A percentile compares a stretch with the other conserved stretches of the same genome.
Evolutionary conservation across 1,140 invertebrate species (phyloP).

Genomic region (Sarcophaga bullata): DNA sequence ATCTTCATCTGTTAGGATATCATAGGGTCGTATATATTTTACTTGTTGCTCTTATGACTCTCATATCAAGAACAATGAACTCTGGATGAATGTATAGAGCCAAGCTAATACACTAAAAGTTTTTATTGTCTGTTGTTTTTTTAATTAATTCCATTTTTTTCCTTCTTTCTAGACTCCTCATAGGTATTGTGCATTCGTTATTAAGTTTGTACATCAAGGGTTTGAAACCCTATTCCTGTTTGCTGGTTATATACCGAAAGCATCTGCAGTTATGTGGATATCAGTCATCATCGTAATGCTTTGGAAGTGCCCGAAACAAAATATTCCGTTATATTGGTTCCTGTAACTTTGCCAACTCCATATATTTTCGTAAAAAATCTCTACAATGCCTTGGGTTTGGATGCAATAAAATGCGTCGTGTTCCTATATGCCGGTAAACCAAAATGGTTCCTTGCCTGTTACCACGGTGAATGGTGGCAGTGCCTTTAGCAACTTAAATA

Average conservation of each 20-base stretch:
- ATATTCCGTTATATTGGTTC: constrained; percentile 63
- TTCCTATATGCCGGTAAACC: constrained; percentile 15
- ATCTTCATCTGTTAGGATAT: no score
- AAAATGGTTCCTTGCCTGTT: constrained; percentile 31
- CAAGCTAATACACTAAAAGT: no score
- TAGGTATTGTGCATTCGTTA: constrained; percentile 58
- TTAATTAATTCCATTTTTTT: not conserved
- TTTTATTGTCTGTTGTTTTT: no score
- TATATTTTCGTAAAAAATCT: constrained; percentile 56
- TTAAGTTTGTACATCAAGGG: constrained; percentile 62
- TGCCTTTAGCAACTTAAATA: constrained; percentile 15
- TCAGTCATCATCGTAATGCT: constrained; percentile 59
- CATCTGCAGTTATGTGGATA: constrained; percentile 60
- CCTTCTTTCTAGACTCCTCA: constrained; percentile 51
- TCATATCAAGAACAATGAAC: no score
- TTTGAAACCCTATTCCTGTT: constrained; percentile 55
- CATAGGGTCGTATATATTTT: no score
- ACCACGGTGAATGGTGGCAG: constrained; percentile 9
- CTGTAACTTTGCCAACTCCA: constrained; percentile 60
- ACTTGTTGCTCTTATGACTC: no score
- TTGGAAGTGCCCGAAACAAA: constrained; percentile 56
- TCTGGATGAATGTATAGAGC: no score
- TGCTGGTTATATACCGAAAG: constrained; percentile 57
- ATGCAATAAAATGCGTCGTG: constrained; percentile 45
- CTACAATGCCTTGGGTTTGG: constrained; percentile 53